A percentile compares a stretch with the other conserved stretches of the same genome.
Conservation (phyloP, 2,888 invertebrate species). For the Agelastica alni region DNA sequence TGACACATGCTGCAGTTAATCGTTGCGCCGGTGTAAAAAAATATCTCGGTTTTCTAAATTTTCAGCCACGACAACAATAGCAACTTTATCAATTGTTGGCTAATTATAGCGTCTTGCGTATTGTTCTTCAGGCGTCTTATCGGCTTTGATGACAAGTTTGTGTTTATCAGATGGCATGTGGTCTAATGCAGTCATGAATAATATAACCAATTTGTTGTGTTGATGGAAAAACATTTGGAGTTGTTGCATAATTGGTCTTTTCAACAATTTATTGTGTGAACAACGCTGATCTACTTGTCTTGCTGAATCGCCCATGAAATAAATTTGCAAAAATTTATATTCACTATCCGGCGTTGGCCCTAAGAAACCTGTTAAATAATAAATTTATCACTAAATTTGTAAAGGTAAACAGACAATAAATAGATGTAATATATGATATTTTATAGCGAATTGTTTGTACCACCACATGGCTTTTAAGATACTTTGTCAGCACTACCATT, state of each 20-base stretch:
- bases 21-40: no score
- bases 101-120: no score
- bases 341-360: no score
- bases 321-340: no score
- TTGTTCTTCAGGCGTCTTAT: background rate
- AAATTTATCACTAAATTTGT: no score
- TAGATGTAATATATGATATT: no score
- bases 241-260: background rate
- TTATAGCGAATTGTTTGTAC: no score
- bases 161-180: background rate
- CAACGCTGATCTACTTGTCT: background rate
- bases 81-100: background rate
- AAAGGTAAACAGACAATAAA: no score
- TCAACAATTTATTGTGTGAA: background rate
- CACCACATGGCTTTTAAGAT: no score
- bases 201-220: no score
- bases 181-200: background rate
- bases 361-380: background rate
- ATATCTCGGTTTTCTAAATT: background rate
- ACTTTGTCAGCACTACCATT: no score
- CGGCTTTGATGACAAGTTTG: background rate
- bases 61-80: background rate
- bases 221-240: background rate
- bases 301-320: background rate
- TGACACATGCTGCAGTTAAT: no score